Evolutionary conservation across 1,140 invertebrate genomes (phyloP).

Genomic region (Diachasma alloeum): DNA sequence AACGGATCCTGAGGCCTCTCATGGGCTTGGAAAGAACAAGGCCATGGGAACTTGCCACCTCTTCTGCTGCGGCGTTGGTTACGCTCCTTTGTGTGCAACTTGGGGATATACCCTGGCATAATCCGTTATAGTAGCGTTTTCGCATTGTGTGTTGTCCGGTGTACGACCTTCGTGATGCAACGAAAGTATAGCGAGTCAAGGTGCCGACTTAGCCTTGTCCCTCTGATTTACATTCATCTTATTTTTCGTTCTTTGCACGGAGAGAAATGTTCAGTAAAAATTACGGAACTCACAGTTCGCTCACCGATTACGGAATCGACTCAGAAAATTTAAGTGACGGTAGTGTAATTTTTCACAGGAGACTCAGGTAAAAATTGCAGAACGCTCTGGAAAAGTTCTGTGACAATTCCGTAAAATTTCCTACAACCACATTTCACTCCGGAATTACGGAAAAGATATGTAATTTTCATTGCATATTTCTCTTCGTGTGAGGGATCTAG

Average conservation of each 20-base stretch:
- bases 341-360: too few relatives aligned
- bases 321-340: too few relatives aligned
- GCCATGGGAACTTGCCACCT: conserved; percentile 38
- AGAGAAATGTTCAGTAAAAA: too few relatives aligned
- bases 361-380: too few relatives aligned
- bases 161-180: conserved; percentile 24
- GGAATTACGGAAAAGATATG: too few relatives aligned
- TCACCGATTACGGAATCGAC: too few relatives aligned
- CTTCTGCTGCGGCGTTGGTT: background rate
- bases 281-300: too few relatives aligned
- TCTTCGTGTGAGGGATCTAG: too few relatives aligned
- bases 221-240: background rate
- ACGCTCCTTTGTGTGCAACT: conserved; percentile 11
- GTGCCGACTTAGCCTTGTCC: conserved; percentile 20
- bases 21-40: conserved; percentile 25
- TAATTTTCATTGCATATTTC: too few relatives aligned
- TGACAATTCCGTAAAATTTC: too few relatives aligned
- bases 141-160: conserved; percentile 39
- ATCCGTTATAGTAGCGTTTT: conserved; percentile 46
- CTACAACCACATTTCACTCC: too few relatives aligned
- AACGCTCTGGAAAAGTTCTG: too few relatives aligned
- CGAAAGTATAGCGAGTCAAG: conserved; percentile 39
- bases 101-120: conserved; percentile 25
- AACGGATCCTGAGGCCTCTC: conserved; percentile 21
- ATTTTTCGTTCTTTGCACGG: background rate